Base-by-base conservation (phyloP, 2,113 vertebrate genomes). In the Xenus cinereus region DNA sequence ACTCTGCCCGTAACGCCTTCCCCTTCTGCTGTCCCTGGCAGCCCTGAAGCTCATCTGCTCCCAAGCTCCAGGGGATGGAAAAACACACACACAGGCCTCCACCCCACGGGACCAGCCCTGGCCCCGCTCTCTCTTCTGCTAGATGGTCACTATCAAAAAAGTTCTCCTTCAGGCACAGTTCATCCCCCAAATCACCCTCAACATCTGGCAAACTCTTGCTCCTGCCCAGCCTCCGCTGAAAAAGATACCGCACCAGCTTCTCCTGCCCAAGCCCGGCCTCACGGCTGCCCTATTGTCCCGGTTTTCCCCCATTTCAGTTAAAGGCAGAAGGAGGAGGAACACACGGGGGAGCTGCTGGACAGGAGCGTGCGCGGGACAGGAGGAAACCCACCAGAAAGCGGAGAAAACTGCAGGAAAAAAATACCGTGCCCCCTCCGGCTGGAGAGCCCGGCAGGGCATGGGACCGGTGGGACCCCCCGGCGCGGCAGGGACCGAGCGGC, bases 1-100 rank as follows among this genome's bases (percentile, higher is more conserved):
- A 2, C 24, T 1, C 13, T 50, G 41, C 53, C 26, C 41, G 0
- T 2, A 22, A 50, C 2, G 0, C 45, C 28, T 28, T 30, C 37
- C 23, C 23, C 21, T 50, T 37, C 12, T 6, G 59, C 73, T 41
- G 37, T 23, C 27, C 41, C 46, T 22, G 32, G 7, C 39, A 23
- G 51, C 32, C n/a, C 41, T 28, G 4, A 3, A 19, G 19, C 46
- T 53, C 39, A 1, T 6, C 43, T 12, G 50, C n/a, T 75, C 37
- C 11, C 19, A 7, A 12, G 28, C 27, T 14, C 6, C n/a, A 28
- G 24, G 6, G 35, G 12, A 21, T 3, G 11, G 15, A 20, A 32
- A 28, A 48, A 30, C 12, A 19, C 12, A 7, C 22, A 2, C 2
- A 2, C 20, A 4, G 3, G 15, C 32, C 15, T 33, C 35, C 24